These are phyloP conservation scores for Lasius fuliginosus DNA, from an alignment of 2,888 invertebrate genomes.

Conservation along the genomic window DNA sequence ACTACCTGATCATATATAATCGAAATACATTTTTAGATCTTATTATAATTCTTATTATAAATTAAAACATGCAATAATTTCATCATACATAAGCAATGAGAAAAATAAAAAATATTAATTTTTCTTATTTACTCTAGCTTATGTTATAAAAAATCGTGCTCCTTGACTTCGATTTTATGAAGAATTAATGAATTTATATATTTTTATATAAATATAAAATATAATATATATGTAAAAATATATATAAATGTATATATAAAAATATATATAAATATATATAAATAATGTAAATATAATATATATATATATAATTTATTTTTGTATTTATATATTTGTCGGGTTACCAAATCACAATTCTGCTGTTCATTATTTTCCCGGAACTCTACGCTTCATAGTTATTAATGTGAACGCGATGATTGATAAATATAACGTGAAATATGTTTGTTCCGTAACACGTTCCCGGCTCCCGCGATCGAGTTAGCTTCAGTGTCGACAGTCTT, in stretches of 20 bases:
- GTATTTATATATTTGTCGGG: background rate
- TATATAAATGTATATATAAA: no score
- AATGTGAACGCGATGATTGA: constrained; percentile 42
- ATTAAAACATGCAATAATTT: background rate
- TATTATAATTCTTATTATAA: background rate
- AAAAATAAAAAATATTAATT: background rate
- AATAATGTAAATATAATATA: no score
- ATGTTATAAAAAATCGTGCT: background rate
- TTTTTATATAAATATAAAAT: background rate
- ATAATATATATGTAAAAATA: no score
- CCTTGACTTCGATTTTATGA: background rate
- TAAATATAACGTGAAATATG: constrained; percentile 38
- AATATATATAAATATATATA: no score
- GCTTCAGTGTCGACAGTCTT: constrained; percentile 41
- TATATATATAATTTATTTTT: no score
- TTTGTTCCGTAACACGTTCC: constrained; percentile 53
- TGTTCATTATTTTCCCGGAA: constrained; percentile 29
- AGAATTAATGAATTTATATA: background rate
- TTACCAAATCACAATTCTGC: constrained; percentile 13
- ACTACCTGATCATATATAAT: no score
- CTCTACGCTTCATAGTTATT: constrained; percentile 1
- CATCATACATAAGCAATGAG: background rate
- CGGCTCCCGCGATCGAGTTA: constrained; percentile 31
- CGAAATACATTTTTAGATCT: no score
- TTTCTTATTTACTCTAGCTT: background rate